Conservation (phyloP, 2,888 invertebrate genomes). For the Girardia tigrina region DNA sequence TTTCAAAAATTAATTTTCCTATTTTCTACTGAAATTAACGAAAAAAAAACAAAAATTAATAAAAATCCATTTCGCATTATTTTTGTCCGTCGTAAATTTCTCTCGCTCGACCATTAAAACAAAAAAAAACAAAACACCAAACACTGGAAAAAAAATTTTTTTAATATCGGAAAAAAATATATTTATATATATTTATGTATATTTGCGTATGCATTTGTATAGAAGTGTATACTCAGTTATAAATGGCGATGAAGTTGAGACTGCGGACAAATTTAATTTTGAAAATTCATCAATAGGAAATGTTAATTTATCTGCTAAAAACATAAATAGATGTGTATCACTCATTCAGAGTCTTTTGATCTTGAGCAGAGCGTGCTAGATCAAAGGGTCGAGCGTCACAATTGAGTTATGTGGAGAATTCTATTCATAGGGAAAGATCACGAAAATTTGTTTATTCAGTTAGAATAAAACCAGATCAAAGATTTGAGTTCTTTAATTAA, state of each 20-base stretch:
- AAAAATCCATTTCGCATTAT: too few species aligned
- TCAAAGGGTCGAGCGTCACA: conserved; percentile 2
- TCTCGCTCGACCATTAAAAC: too few species aligned
- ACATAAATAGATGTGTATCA: conserved; percentile 23
- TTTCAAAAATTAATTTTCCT: too few species aligned
- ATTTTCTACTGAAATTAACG: too few species aligned
- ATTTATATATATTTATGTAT: too few species aligned
- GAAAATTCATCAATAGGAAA: conserved; percentile 8
- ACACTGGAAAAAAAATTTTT: too few species aligned
- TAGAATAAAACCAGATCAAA: conserved; percentile 23
- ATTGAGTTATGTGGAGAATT: conserved; percentile 16
- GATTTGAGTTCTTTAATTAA: conserved; percentile 16
- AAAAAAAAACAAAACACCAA: too few species aligned
- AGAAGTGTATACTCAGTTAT: too few species aligned
- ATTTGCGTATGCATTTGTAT: too few species aligned
- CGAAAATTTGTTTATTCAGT: conserved; percentile 13
- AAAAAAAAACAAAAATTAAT: too few species aligned
- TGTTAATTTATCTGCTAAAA: conserved; percentile 21
- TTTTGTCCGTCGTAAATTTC: too few species aligned
- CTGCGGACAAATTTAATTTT: conserved; percentile 18
- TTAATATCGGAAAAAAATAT: too few species aligned
- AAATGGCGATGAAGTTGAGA: conserved; percentile 23
- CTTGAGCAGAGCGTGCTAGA: conserved; percentile 18
- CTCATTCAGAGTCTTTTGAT: background rate
- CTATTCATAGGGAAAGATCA: conserved; percentile 23